Conservation (phyloP, 2,888 invertebrate genomes). For the Geophilus truncorum region DNA sequence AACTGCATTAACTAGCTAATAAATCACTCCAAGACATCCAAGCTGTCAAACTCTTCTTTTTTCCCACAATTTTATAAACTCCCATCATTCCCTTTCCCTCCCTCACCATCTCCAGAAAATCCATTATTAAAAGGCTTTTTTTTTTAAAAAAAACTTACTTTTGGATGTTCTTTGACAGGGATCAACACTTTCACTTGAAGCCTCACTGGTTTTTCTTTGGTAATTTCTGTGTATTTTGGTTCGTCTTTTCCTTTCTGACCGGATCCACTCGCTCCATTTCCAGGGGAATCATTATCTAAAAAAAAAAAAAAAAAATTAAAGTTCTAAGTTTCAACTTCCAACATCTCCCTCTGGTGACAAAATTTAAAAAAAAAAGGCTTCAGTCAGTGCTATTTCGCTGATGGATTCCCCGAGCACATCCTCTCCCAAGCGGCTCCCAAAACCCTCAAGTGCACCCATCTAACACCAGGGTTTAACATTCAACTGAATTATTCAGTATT, state of each 20-base stretch:
- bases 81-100: too few species aligned
- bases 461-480: background rate
- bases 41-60: too few species aligned
- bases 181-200: conserved; percentile 37
- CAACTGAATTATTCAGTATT: background rate
- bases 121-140: background rate
- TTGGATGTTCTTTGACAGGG: conserved; percentile 37
- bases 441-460: background rate
- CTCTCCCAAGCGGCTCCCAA: background rate
- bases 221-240: conserved; percentile 35
- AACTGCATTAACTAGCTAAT: too few species aligned
- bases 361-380: background rate
- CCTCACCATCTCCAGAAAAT: too few species aligned
- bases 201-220: conserved; percentile 37
- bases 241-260: background rate
- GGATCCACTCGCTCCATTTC: background rate
- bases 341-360: background rate
- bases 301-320: background rate
- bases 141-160: conserved; percentile 31
- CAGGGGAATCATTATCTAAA: background rate
- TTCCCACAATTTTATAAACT: too few species aligned
- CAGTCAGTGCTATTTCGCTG: background rate
- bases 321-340: background rate
- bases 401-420: background rate
- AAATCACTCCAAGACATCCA: too few species aligned